phyloP scores from a whole-genome alignment of 92 coral and sea anemone genomes.

The Porites cylindrica region DNA sequence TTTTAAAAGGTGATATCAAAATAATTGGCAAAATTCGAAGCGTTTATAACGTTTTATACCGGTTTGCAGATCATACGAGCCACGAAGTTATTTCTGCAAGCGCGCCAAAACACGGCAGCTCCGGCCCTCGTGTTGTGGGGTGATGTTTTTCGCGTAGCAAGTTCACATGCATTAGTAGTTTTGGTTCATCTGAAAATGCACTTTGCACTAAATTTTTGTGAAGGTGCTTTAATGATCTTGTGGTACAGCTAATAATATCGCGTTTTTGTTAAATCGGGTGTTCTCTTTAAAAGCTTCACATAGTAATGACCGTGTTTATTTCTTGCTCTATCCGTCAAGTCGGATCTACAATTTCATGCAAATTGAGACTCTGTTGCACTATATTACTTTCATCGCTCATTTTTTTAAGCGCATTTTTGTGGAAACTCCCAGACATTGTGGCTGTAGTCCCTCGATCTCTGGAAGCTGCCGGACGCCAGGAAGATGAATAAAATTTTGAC shows the following conservation, averaged over 20 bases:
- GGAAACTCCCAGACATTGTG: constrained; percentile 25
- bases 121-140: not conserved
- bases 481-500: not conserved
- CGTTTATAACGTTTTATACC: not conserved
- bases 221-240: not conserved
- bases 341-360: constrained; percentile 29
- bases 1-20: constrained; percentile 11
- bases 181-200: not conserved
- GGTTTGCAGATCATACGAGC: constrained; percentile 1
- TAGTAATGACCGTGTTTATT: constrained; percentile 13
- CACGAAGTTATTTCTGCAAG: not conserved
- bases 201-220: not conserved
- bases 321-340: not conserved
- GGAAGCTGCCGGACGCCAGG: constrained; percentile 21
- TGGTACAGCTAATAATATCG: not conserved
- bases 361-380: not conserved
- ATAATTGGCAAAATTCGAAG: constrained; percentile 15
- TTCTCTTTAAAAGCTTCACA: not conserved
- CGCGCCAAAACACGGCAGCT: not conserved
- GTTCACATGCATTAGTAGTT: not conserved
- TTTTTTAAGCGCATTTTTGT: not conserved
- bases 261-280: constrained; percentile 5
- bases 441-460: not conserved
- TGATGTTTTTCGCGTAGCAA: not conserved
- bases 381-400: constrained; percentile 34